A percentile compares a stretch with the other conserved stretches of the same genome.
Conservation (phyloP, 2,888 invertebrate species). For the Cepaea hortensis region DNA sequence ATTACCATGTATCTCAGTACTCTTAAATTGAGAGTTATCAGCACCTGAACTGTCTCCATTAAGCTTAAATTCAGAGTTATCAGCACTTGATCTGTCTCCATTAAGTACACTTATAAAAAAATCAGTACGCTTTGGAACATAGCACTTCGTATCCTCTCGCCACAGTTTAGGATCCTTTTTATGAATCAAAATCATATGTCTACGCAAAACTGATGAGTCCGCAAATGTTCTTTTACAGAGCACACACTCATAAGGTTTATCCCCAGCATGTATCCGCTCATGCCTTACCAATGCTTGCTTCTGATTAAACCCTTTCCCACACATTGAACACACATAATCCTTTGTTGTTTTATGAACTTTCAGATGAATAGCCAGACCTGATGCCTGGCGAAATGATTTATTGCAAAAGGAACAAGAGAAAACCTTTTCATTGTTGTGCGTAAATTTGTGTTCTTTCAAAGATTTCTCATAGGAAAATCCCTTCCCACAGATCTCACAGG, state of each 20-base stretch:
- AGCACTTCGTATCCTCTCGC: conserved; percentile 57
- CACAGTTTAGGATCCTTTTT: conserved; percentile 63
- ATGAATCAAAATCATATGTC: conserved; percentile 69
- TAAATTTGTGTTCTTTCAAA: conserved; percentile 70
- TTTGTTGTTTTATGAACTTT: conserved; percentile 75
- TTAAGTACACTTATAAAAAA: conserved; percentile 52
- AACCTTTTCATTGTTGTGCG: conserved; percentile 70
- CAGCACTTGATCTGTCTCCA: background rate
- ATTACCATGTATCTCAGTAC: background rate
- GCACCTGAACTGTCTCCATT: background rate
- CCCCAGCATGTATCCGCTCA: conserved; percentile 76
- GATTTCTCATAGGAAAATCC: conserved; percentile 68
- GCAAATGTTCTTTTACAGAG: conserved; percentile 74
- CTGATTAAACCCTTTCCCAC: conserved; percentile 77
- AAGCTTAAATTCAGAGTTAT: conserved; percentile 39
- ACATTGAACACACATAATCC: conserved; percentile 73
- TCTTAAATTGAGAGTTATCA: background rate
- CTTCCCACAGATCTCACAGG: conserved; percentile 68
- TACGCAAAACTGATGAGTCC: conserved; percentile 66
- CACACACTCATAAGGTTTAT: conserved; percentile 74
- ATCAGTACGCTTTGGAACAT: conserved; percentile 48
- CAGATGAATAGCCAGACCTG: conserved; percentile 75
- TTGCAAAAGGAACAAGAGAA: conserved; percentile 75
- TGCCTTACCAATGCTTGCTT: conserved; percentile 76
- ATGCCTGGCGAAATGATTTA: conserved; percentile 73